These are phyloP conservation scores for Drosophila cognata DNA, from an alignment of 2,888 invertebrate genomes.

Conservation along the genomic window DNA sequence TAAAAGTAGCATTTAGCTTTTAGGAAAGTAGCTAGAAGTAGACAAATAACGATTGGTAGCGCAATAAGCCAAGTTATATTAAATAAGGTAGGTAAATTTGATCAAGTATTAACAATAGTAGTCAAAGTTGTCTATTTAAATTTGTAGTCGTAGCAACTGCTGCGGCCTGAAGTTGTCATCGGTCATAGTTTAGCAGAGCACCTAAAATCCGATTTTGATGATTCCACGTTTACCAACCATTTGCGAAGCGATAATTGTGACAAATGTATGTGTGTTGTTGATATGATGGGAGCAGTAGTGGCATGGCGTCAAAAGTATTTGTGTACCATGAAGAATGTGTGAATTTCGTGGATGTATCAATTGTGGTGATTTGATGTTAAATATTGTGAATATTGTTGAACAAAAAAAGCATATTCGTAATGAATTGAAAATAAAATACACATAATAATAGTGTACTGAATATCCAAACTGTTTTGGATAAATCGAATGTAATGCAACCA, in stretches of 20 bases:
- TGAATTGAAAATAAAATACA: constrained; percentile 6
- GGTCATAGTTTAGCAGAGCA: neutral
- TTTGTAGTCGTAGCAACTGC: neutral
- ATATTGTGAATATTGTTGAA: constrained; percentile 8
- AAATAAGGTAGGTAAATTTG: no score
- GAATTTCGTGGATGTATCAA: neutral
- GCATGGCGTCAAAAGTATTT: neutral
- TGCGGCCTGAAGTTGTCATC: neutral
- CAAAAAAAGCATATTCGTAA: constrained; percentile 4
- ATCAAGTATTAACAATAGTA: neutral
- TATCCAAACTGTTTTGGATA: neutral
- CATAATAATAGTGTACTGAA: neutral
- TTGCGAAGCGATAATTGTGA: neutral
- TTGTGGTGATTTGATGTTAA: constrained; percentile 3
- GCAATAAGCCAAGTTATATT: neutral
- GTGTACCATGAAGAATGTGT: neutral
- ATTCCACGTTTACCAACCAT: neutral
- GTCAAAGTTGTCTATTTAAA: neutral
- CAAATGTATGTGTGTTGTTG: neutral
- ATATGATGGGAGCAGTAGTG: neutral
- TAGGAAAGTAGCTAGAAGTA: neutral
- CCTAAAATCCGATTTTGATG: neutral
- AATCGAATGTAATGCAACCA: constrained; percentile 17
- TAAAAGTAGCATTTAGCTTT: neutral
- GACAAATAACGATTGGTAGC: neutral